A percentile compares a stretch with the other conserved stretches of the same genome.
Conservation (phyloP, 1,140 invertebrate genomes). For the Eueides isabella region DNA sequence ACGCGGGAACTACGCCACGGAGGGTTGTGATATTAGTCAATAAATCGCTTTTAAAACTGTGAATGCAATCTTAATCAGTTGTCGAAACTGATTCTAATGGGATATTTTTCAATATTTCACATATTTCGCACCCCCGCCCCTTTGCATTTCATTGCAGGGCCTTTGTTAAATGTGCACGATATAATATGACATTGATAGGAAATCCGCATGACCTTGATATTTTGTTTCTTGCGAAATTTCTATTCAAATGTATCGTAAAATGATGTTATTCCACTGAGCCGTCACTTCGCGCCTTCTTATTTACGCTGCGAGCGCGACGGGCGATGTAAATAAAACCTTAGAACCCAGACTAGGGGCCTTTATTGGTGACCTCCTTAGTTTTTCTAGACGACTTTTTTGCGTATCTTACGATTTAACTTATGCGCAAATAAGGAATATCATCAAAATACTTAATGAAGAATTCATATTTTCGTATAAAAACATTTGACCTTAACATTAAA, state of each 20-base stretch:
- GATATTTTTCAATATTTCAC: constrained; percentile 73
- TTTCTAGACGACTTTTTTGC: constrained; percentile 54
- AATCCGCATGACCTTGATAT: constrained; percentile 82
- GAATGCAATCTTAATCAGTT: constrained; percentile 76
- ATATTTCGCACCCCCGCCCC: constrained; percentile 82
- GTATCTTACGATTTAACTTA: constrained; percentile 35
- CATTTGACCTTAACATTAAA: constrained; percentile 43
- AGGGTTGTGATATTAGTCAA: constrained; percentile 77
- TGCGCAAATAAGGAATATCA: constrained; percentile 31
- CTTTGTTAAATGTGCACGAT: constrained; percentile 82
- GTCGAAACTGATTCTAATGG: constrained; percentile 77
- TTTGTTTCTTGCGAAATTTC: constrained; percentile 78
- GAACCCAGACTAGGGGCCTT: constrained; percentile 62
- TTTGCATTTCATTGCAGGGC: constrained; percentile 80
- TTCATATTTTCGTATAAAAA: constrained; percentile 9
- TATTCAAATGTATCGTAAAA: constrained; percentile 66
- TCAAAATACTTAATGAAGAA: constrained; percentile 3
- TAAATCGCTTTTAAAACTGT: constrained; percentile 73
- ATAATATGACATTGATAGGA: constrained; percentile 82
- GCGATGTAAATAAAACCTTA: constrained; percentile 79
- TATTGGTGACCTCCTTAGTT: constrained; percentile 69
- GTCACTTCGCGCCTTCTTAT: constrained; percentile 66
- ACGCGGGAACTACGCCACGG: constrained; percentile 82
- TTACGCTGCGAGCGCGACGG: constrained; percentile 61
- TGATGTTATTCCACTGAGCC: constrained; percentile 71